phyloP scores from a whole-genome alignment of 92 coral and sea anemone genomes.

The Plumapathes pennacea region DNA sequence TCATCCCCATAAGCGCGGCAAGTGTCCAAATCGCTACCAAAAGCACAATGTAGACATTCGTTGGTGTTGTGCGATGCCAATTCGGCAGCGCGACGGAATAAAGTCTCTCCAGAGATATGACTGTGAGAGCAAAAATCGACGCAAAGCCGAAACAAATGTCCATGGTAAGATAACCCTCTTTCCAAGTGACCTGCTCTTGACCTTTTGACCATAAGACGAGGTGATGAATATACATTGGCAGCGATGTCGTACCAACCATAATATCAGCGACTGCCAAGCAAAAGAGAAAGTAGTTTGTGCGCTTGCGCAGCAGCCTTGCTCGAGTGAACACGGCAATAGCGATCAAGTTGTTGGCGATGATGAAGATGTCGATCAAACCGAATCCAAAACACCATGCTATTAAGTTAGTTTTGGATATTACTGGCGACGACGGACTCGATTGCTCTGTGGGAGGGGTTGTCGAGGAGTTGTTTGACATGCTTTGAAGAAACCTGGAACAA shows the following conservation, averaged over 20 bases:
- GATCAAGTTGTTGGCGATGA: slow-evolving; percentile 61
- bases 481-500: too few relatives aligned
- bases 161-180: slow-evolving; percentile 11
- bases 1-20: slow-evolving; percentile 40
- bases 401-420: slow-evolving; percentile 8
- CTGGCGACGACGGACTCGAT: not conserved
- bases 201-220: not conserved
- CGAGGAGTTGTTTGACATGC: slow-evolving; percentile 14
- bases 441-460: too few relatives aligned
- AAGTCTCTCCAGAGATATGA: slow-evolving; percentile 69
- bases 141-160: slow-evolving; percentile 80
- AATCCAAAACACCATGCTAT: slow-evolving; percentile 71
- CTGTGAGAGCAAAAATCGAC: slow-evolving; percentile 66
- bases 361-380: slow-evolving; percentile 53
- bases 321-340: slow-evolving; percentile 68
- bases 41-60: slow-evolving; percentile 42
- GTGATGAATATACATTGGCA: slow-evolving; percentile 53
- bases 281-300: slow-evolving; percentile 72
- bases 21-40: slow-evolving; percentile 56
- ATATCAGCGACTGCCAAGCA: slow-evolving; percentile 77
- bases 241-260: slow-evolving; percentile 68
- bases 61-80: slow-evolving; percentile 66
- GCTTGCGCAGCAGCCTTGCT: slow-evolving; percentile 67
- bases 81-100: slow-evolving; percentile 75
- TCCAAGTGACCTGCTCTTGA: not conserved